A percentile compares a stretch with the other conserved stretches of the same genome.
Evolutionary conservation across 1,140 invertebrate genomes (phyloP).

Genomic region (Arion vulgaris): DNA sequence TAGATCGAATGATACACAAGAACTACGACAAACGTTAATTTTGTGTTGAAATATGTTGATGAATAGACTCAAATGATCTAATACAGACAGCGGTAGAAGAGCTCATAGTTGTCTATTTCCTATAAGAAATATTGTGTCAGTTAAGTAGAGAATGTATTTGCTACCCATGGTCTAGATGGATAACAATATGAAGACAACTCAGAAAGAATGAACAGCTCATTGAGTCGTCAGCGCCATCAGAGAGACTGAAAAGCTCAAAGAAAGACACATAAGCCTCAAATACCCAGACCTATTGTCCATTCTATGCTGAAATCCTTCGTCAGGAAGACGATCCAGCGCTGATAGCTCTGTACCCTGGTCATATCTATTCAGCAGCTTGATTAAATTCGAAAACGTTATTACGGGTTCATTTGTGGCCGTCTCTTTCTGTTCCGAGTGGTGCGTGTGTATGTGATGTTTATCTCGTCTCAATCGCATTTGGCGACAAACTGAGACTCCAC

Average conservation of each 20-base stretch:
- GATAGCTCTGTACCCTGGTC: background rate
- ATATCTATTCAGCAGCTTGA: background rate
- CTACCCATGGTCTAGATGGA: background rate
- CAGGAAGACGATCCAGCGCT: background rate
- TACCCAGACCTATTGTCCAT: background rate
- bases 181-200: background rate
- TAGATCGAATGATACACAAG: too few species aligned
- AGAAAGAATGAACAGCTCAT: background rate
- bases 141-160: background rate
- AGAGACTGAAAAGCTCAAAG: background rate
- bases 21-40: too few species aligned
- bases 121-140: background rate
- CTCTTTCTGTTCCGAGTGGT: conserved; percentile 4
- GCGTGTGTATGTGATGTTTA: background rate
- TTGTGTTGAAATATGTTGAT: too few species aligned
- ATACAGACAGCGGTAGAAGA: too few species aligned
- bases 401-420: background rate
- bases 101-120: too few species aligned
- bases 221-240: background rate
- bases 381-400: conserved; percentile 10
- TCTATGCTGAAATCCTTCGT: background rate
- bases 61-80: too few species aligned
- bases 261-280: background rate
- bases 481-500: conserved; percentile 16
- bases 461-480: background rate